These are phyloP conservation scores for Drosophila rubida DNA, from an alignment of 2,888 invertebrate genomes.

Conservation along the genomic window DNA sequence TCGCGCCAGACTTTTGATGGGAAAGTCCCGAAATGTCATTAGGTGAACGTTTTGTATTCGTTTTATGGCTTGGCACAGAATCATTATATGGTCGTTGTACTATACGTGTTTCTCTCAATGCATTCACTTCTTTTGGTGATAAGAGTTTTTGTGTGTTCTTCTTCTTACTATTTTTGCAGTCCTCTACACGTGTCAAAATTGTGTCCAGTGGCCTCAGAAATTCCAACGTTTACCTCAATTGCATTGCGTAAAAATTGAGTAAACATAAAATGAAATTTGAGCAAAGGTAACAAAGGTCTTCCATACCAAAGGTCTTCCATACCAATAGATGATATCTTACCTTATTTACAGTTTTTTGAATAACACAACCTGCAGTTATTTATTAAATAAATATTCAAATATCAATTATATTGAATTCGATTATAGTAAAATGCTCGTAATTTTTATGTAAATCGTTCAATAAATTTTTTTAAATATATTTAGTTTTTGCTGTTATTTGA, in stretches of 20 bases:
- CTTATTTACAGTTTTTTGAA: no score
- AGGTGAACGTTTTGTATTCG: constrained; percentile 60
- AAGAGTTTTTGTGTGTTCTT: constrained; percentile 4
- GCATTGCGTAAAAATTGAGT: not conserved
- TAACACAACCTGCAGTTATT: no score
- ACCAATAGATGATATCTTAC: no score
- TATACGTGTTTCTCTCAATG: constrained; percentile 10
- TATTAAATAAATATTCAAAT: no score
- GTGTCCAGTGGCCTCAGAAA: not conserved
- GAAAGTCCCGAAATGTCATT: constrained; percentile 78
- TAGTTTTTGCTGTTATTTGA: no score
- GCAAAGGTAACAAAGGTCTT: not conserved
- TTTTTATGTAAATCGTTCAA: no score
- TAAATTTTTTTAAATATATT: no score
- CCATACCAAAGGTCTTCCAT: no score
- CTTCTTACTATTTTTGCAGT: not conserved
- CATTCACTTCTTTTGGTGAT: constrained; percentile 22
- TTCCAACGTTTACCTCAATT: not conserved
- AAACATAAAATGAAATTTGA: not conserved
- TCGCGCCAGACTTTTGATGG: constrained; percentile 76
- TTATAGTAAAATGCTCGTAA: no score
- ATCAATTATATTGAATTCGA: no score
- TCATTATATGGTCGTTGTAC: constrained; percentile 5
- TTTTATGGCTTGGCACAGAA: constrained; percentile 53
- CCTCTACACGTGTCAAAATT: not conserved